These are phyloP conservation scores for western clawed frog (Xenopus tropicalis) DNA, from an alignment of 2,113 vertebrate species.

Conservation along the genomic window UCB_Xtro_10.0 CM004443.2:19859001-19859500, in stretches of 20 bases:
- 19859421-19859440: slow-evolving; percentile 57
- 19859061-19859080: too few species aligned
- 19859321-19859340: slow-evolving; percentile 64
- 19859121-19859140: not conserved
- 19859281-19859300: slow-evolving; percentile 69
- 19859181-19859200: slow-evolving; percentile 50
- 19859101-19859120: too few species aligned
- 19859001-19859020: too few species aligned
- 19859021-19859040: too few species aligned
- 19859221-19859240: slow-evolving; percentile 60
- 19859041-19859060: too few species aligned
- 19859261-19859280: slow-evolving; percentile 61
- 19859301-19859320: slow-evolving; percentile 60
- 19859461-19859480: not conserved
- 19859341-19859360: slow-evolving; percentile 56
- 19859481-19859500: not conserved
- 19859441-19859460: slow-evolving; percentile 37
- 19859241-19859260: slow-evolving; percentile 63
- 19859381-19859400: slow-evolving; percentile 71
- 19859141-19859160: slow-evolving; percentile 7
- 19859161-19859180: slow-evolving; percentile 41
- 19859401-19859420: slow-evolving; percentile 73
- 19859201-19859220: slow-evolving; percentile 44
- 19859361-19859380: slow-evolving; percentile 53
- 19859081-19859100: too few species aligned